Conservation (phyloP, 1,140 invertebrate genomes). For the Coboldia fuscipes region DNA sequence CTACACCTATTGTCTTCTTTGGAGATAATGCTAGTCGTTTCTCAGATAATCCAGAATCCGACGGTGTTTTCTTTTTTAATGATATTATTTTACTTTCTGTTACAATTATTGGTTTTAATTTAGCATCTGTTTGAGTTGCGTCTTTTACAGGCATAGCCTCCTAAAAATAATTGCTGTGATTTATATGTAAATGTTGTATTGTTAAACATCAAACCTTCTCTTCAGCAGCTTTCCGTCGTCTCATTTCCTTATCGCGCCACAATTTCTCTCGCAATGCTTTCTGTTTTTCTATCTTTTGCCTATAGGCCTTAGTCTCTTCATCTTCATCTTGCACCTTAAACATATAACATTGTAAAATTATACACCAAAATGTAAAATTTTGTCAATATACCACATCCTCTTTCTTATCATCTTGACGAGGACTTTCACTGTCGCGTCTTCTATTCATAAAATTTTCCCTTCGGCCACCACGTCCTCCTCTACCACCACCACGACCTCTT, state of each 20-base stretch:
- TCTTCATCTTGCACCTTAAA: conserved; percentile 23
- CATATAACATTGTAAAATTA: not conserved
- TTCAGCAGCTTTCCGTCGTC: conserved; percentile 30
- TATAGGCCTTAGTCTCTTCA: conserved; percentile 35
- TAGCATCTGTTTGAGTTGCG: too few species aligned
- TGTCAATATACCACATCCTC: not conserved
- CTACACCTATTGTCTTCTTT: too few species aligned
- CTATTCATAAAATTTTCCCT: conserved; percentile 10
- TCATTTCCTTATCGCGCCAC: conserved; percentile 34
- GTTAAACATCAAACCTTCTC: conserved; percentile 9
- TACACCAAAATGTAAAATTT: not conserved
- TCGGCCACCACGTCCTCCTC: conserved; percentile 7
- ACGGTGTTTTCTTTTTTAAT: conserved; percentile 14
- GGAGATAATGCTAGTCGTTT: too few species aligned
- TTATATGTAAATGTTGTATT: not conserved
- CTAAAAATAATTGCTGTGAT: too few species aligned
- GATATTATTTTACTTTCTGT: conserved; percentile 18
- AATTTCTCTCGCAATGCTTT: conserved; percentile 34
- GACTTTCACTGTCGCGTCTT: conserved; percentile 5
- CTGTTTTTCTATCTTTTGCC: conserved; percentile 41
- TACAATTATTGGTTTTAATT: conserved; percentile 9
- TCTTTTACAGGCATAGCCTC: too few species aligned
- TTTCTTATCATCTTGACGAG: too few species aligned
- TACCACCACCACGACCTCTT: not conserved
- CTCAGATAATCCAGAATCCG: too few species aligned